Percentiles rank a stretch among this genome's conserved stretches.
phyloP scores from a whole-genome alignment of 2,113 vertebrate genomes.

The zebrafish (Danio rerio) region DNA sequence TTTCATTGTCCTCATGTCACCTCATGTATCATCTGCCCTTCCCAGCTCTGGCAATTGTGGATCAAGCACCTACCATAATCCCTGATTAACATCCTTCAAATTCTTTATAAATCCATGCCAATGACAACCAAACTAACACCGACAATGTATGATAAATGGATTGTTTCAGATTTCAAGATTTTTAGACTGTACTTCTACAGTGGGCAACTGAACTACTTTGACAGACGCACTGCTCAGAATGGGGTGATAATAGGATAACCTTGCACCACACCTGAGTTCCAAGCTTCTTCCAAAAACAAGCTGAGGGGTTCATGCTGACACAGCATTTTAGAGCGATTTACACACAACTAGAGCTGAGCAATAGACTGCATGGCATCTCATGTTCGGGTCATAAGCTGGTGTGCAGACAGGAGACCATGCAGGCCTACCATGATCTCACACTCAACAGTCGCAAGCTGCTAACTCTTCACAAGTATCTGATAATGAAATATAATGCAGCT shows the following conservation, averaged over 20 bases:
- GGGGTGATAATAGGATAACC: slow-evolving; percentile 1
- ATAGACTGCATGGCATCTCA: slow-evolving; percentile 64
- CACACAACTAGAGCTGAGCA: slow-evolving; percentile 63
- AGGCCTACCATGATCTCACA: slow-evolving; percentile 61
- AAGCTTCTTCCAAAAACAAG: neutral
- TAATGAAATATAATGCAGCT: slow-evolving; percentile 77
- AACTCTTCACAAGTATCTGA: slow-evolving; percentile 77
- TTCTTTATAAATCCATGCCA: slow-evolving; percentile 19
- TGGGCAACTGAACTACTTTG: neutral
- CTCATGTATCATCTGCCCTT: slow-evolving; percentile 6
- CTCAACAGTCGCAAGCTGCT: slow-evolving; percentile 73
- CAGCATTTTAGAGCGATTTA: slow-evolving; percentile 64
- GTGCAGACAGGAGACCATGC: slow-evolving; percentile 21
- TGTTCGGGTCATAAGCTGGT: slow-evolving; percentile 55
- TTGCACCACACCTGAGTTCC: slow-evolving; percentile 20
- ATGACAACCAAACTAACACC: slow-evolving; percentile 8
- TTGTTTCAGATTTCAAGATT: slow-evolving; percentile 7
- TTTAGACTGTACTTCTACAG: slow-evolving; percentile 20
- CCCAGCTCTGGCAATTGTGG: slow-evolving; percentile 14
- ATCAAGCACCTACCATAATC: slow-evolving; percentile 35
- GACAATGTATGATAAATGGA: neutral
- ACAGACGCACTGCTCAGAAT: neutral
- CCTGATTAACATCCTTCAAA: slow-evolving; percentile 15
- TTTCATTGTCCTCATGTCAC: slow-evolving; percentile 8
- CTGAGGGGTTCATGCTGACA: slow-evolving; percentile 11